Percentiles rank a stretch among this genome's conserved stretches.
These are phyloP conservation scores for Paradoxurus hermaphroditus DNA, from an alignment of 2,113 vertebrate genomes.

Conservation along the genomic window DNA sequence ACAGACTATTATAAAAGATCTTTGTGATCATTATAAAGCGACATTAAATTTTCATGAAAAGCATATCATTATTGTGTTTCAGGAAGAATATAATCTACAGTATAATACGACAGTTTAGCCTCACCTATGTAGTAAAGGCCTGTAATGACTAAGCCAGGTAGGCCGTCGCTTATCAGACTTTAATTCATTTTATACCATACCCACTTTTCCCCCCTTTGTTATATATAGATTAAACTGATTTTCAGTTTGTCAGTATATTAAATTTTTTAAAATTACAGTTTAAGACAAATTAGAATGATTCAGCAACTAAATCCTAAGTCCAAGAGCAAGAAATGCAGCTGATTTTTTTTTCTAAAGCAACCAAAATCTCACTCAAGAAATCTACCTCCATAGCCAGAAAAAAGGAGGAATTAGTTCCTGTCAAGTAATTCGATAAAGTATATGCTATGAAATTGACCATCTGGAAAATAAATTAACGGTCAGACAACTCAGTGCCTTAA, in stretches of 20 bases:
- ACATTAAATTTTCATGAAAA: not conserved
- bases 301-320: slow-evolving; percentile 73
- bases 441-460: not conserved
- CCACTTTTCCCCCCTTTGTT: not conserved
- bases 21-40: slow-evolving; percentile 19
- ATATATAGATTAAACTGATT: not conserved
- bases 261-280: slow-evolving; percentile 24
- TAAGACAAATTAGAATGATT: slow-evolving; percentile 71
- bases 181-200: slow-evolving; percentile 25
- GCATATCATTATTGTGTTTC: not conserved
- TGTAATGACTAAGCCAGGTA: slow-evolving; percentile 76
- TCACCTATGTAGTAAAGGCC: slow-evolving; percentile 57
- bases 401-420: slow-evolving; percentile 40
- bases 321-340: slow-evolving; percentile 60
- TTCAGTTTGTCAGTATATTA: slow-evolving; percentile 2
- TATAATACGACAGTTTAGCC: slow-evolving; percentile 4
- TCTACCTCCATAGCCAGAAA: slow-evolving; percentile 33
- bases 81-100: slow-evolving; percentile 9
- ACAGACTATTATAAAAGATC: slow-evolving; percentile 7
- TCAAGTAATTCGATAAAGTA: slow-evolving; percentile 13
- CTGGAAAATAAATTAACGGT: slow-evolving; percentile 37
- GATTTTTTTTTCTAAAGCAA: slow-evolving; percentile 53
- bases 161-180: slow-evolving; percentile 57
- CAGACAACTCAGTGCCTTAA: not conserved
- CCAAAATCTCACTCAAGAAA: slow-evolving; percentile 54